These are phyloP conservation scores for Orchesella cincta DNA, from an alignment of 1,140 invertebrate species.

Conservation along the genomic window DNA sequence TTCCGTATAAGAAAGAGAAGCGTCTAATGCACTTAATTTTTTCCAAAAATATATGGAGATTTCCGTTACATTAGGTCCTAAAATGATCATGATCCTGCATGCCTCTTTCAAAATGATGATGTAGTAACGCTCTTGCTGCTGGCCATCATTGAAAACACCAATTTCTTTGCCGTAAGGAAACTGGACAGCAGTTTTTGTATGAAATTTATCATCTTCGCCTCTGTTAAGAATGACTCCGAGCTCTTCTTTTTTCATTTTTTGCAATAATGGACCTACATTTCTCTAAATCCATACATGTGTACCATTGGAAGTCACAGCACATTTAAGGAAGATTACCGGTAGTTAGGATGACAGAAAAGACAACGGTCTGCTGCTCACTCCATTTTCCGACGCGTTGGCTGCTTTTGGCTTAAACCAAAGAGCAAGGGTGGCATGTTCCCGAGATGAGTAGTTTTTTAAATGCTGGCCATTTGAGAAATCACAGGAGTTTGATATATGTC, in stretches of 20 bases:
- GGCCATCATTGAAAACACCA: neutral
- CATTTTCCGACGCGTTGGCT: too few species aligned
- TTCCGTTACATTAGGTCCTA: neutral
- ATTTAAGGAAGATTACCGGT: neutral
- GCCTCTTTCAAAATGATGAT: neutral
- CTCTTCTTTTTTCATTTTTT: neutral
- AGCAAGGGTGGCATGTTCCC: too few species aligned
- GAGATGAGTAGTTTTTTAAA: too few species aligned
- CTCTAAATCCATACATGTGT: neutral
- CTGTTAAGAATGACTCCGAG: neutral
- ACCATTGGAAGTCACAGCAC: neutral
- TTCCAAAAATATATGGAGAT: neutral
- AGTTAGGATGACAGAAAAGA: neutral
- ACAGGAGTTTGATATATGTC: too few species aligned
- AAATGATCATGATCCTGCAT: neutral
- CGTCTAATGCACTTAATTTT: too few species aligned
- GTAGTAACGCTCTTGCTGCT: neutral
- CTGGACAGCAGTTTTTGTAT: neutral
- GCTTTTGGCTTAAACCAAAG: too few species aligned
- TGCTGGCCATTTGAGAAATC: too few species aligned
- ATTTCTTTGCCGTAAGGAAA: neutral
- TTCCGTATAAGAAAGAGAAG: too few species aligned
- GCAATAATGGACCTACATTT: neutral
- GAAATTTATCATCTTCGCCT: neutral
- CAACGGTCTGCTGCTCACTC: too few species aligned